Percentiles rank a stretch among this genome's conserved stretches.
Evolutionary conservation across 2,888 invertebrate genomes (phyloP).

Genomic region (Trichopria drosophilae): DNA sequence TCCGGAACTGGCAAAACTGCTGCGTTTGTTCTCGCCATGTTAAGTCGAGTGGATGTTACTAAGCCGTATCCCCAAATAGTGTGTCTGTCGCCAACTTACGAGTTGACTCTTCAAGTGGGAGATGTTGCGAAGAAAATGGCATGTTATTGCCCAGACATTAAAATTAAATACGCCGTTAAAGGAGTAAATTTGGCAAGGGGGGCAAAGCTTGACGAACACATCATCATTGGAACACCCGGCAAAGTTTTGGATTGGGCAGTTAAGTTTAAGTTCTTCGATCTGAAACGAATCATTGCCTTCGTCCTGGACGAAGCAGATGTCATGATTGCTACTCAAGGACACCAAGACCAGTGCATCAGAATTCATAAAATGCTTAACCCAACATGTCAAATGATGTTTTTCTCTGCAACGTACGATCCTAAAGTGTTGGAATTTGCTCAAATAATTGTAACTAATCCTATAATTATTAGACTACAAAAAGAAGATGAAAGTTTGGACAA

Average conservation of each 20-base stretch:
- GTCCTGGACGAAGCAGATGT: slow-evolving; percentile 99
- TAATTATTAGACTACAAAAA: slow-evolving; percentile 80
- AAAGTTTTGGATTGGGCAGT: no score
- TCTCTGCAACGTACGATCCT: slow-evolving; percentile 94
- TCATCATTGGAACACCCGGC: no score
- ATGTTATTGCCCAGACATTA: slow-evolving; percentile 86
- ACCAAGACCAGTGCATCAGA: slow-evolving; percentile 93
- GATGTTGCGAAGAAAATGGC: no score
- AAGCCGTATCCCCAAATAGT: slow-evolving; percentile 91
- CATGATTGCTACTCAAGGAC: slow-evolving; percentile 97
- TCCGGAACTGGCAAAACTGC: slow-evolving; percentile 99
- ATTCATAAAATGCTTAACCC: slow-evolving; percentile 77
- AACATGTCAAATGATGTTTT: slow-evolving; percentile 95
- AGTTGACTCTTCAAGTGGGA: no score
- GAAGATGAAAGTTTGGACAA: slow-evolving; percentile 96
- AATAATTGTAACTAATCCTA: slow-evolving; percentile 87
- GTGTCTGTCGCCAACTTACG: slow-evolving; percentile 96
- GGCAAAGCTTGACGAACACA: no score
- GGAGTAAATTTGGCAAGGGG: no score
- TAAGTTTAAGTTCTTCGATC: slow-evolving; percentile 80
- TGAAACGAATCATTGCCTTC: slow-evolving; percentile 85
- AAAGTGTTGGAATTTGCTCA: slow-evolving; percentile 96
- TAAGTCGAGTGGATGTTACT: slow-evolving; percentile 83
- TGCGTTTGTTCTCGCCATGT: slow-evolving; percentile 95
- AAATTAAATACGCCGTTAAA: slow-evolving; percentile 87